Evolutionary conservation across 2,888 invertebrate species (phyloP), one percentile per base, ranked within the genome.

Genomic region (Deilephila porcellus): DNA sequence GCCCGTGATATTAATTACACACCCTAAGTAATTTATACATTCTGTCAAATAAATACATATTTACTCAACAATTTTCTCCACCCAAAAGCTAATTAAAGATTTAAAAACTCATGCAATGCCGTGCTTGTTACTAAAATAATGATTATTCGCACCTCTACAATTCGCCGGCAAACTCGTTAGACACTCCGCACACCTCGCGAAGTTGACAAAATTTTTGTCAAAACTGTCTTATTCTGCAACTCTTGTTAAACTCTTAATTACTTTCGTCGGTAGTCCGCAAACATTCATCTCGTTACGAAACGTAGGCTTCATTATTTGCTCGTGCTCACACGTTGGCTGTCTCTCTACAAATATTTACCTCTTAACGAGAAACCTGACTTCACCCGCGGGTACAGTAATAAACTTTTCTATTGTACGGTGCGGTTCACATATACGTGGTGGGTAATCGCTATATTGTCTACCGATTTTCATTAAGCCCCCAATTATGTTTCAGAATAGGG

Each of bases 201-300:
- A 80, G 76, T 78, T 80, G 76, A 77, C 75, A 79, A 82, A 25
- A 81, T 83, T 88, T 88, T 87, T 87, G 85, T 83, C 85, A 85
- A 88, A 90, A 88, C 85, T 87, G 85, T 90, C 86, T 89, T 89
- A 87, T 88, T 87, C 81, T 80, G 82, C 85, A 86, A 88, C 85
- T 88, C 88, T 86, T 90, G 91, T 90, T 91, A 86, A 92, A 91
- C 88, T 92, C 91, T 90, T 93, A 93, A 93, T 93, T 93, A 91
- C 92, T 91, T 92, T 89, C 87, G 86, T 80, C 84, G 91, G 93
- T 88, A 87, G 89, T 90, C 93, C 88, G 89, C 93, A 93, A 93
- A 93, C 92, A 94, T 90, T 88, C 91, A 88, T 92, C 90, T 91
- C 86, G 90, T 91, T 90, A 90, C 89, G 82, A 85, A 81, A 83